Percentiles rank a stretch among this genome's conserved stretches.
These are phyloP conservation scores for Illadopsis cleaveri DNA, from an alignment of 2,113 vertebrate genomes.

Conservation along the genomic window DNA sequence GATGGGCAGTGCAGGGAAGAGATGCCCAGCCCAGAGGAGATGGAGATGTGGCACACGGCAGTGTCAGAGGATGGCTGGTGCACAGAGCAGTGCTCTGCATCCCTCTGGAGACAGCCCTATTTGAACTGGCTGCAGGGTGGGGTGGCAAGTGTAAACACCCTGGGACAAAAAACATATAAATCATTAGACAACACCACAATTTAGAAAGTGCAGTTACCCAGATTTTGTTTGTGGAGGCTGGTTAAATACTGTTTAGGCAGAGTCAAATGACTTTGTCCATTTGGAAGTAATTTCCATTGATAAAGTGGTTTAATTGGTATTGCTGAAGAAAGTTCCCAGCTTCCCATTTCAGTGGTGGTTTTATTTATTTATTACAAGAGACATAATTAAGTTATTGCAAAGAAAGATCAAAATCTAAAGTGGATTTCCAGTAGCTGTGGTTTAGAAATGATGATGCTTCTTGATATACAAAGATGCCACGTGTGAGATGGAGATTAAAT, in stretches of 20 bases:
- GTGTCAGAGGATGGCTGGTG: background rate
- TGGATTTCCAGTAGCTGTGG: background rate
- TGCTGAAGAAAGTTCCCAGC: background rate
- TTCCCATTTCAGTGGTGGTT: background rate
- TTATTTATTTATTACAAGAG: background rate
- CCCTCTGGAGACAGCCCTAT: background rate
- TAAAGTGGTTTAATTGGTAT: background rate
- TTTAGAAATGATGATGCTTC: background rate
- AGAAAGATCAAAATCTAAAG: background rate
- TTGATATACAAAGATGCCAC: background rate
- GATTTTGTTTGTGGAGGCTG: background rate
- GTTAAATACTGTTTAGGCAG: background rate
- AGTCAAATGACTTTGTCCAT: background rate
- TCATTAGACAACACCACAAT: background rate
- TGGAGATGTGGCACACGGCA: accelerated
- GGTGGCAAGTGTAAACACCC: background rate
- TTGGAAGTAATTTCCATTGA: background rate
- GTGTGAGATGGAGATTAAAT: background rate
- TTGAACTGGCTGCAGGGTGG: background rate
- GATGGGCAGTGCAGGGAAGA: background rate
- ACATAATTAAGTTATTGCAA: background rate
- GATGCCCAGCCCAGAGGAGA: background rate
- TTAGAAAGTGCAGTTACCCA: background rate
- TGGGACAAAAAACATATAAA: background rate
- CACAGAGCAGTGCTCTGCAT: background rate